These are phyloP conservation scores for Coleophora deauratella DNA, from an alignment of 2,888 invertebrate species.

Conservation along the genomic window DNA sequence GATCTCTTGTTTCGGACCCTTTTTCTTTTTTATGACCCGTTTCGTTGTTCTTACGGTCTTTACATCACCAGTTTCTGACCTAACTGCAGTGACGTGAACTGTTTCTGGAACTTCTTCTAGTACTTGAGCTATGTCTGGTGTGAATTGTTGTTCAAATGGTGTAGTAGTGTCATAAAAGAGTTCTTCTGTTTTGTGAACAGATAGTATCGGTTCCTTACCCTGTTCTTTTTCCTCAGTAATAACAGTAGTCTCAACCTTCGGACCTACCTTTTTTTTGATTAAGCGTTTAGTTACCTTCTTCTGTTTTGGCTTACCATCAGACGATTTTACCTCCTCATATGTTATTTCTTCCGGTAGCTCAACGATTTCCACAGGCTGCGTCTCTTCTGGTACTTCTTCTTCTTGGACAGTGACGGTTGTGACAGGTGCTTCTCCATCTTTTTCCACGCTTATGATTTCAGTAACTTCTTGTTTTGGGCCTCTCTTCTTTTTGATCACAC, in stretches of 20 bases:
- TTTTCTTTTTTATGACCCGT: conserved; percentile 21
- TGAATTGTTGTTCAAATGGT: conserved; percentile 14
- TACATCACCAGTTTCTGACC: conserved; percentile 15
- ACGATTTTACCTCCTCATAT: background rate
- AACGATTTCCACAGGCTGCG: conserved; percentile 13
- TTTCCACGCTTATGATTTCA: conserved; percentile 17
- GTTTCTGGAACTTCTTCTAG: conserved; percentile 18
- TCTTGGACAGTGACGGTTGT: conserved; percentile 16
- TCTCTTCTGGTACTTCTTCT: conserved; percentile 17
- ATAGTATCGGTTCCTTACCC: conserved; percentile 26
- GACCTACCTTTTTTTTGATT: conserved; percentile 32
- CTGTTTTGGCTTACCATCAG: conserved; percentile 14
- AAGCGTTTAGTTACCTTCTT: conserved; percentile 20
- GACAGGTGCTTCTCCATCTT: conserved; percentile 22
- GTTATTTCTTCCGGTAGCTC: conserved; percentile 15
- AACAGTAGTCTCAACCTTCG: conserved; percentile 38
- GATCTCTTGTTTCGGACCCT: conserved; percentile 15
- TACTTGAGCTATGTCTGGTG: conserved; percentile 14
- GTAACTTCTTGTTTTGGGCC: conserved; percentile 28
- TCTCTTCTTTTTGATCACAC: conserved; percentile 31
- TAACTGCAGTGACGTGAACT: background rate
- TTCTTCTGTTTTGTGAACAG: conserved; percentile 29
- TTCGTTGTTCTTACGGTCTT: conserved; percentile 22
- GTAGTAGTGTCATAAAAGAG: conserved; percentile 17
- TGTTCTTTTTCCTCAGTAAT: conserved; percentile 29